Evolutionary conservation across 1,140 invertebrate genomes (phyloP).

Genomic region (Drosophila micromelanica): DNA sequence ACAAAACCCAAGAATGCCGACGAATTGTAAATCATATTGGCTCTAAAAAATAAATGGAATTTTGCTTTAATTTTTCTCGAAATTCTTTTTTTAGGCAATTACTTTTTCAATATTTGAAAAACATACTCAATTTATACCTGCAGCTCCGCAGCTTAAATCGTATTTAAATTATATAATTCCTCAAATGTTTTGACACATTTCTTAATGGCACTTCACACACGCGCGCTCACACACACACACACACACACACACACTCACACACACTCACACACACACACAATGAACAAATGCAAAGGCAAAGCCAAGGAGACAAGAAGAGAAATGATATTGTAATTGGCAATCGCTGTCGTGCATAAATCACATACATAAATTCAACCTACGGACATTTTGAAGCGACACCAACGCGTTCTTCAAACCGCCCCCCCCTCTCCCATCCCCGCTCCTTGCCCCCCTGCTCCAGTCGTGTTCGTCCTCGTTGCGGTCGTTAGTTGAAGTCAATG

Average conservation of each 20-base stretch:
- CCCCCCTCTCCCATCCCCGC: not conserved
- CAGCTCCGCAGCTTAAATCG: conserved; percentile 21
- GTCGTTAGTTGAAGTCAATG: conserved; percentile 74
- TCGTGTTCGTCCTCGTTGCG: conserved; percentile 11
- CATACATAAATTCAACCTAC: conserved; percentile 76
- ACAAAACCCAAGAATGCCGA: conserved; percentile 5
- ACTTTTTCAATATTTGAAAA: not conserved
- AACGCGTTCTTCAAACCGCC: conserved; percentile 19
- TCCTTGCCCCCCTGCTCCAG: not conserved
- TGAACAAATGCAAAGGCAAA: conserved; percentile 49
- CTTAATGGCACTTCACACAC: conserved; percentile 73
- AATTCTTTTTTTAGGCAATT: too few relatives aligned
- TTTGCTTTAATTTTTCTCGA: too few relatives aligned
- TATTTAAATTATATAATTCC: conserved; percentile 71
- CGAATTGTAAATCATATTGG: not conserved
- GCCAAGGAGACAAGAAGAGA: conserved; percentile 67
- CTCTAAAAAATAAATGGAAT: too few relatives aligned
- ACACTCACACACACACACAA: conserved; percentile 7
- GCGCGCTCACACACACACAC: conserved; percentile 33
- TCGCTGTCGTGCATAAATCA: conserved; percentile 80
- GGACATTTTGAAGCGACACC: conserved; percentile 62
- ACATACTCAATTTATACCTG: conserved; percentile 12
- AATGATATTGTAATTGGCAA: conserved; percentile 82
- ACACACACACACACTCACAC: conserved; percentile 3
- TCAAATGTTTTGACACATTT: conserved; percentile 80